Evolutionary conservation across 2,888 invertebrate genomes (phyloP).

Genomic region (Cataglyphis rosenhaueri): DNA sequence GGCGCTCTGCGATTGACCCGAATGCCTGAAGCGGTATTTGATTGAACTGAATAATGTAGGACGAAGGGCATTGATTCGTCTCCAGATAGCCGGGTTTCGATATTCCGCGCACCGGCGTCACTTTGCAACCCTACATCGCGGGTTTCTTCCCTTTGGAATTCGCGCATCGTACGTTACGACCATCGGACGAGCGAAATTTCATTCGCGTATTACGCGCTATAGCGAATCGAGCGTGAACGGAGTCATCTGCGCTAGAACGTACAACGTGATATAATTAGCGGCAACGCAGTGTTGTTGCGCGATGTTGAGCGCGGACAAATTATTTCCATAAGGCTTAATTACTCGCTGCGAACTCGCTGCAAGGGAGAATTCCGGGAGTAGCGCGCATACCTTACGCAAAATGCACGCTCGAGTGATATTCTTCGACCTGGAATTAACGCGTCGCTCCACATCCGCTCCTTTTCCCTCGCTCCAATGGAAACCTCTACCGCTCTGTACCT

Average conservation of each 20-base stretch:
- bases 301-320: constrained; percentile 19
- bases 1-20: constrained; percentile 68
- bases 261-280: constrained; percentile 31
- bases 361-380: constrained; percentile 9
- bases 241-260: neutral
- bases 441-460: constrained; percentile 12
- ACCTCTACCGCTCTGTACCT: neutral
- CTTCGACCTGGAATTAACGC: constrained; percentile 30
- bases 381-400: constrained; percentile 28
- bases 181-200: constrained; percentile 19
- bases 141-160: constrained; percentile 30
- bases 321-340: constrained; percentile 41
- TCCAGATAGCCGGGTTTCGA: constrained; percentile 69
- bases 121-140: constrained; percentile 19
- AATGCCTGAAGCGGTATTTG: constrained; percentile 77
- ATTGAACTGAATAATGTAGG: constrained; percentile 80
- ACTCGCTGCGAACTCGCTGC: constrained; percentile 6
- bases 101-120: constrained; percentile 61
- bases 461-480: neutral
- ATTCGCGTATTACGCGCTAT: constrained; percentile 13
- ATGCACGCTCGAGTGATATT: constrained; percentile 29
- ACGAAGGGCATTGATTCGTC: constrained; percentile 78
- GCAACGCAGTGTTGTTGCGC: neutral
- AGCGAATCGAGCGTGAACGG: constrained; percentile 17
- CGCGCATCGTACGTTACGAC: constrained; percentile 29